Evolutionary conservation across 2,888 invertebrate species (phyloP).

Genomic region (Anticlea derivata): DNA sequence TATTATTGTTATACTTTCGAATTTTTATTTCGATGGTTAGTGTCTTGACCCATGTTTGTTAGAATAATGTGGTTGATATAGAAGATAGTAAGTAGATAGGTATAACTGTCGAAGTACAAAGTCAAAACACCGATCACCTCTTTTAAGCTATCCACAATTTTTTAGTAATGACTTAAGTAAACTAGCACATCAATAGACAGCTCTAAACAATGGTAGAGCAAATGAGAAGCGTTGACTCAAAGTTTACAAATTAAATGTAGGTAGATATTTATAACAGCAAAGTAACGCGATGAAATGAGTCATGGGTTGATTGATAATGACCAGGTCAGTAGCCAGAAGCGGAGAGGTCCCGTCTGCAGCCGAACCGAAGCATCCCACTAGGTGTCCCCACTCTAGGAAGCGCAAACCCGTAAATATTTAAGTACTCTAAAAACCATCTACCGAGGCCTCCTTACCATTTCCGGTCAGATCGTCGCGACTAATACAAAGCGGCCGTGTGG

Average conservation of each 20-base stretch:
- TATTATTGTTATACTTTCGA: slow-evolving; percentile 38
- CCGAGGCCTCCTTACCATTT: slow-evolving; percentile 34
- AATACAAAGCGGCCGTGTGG: slow-evolving; percentile 56
- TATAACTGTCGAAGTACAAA: slow-evolving; percentile 12
- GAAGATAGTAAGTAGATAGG: slow-evolving; percentile 9
- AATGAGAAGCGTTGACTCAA: slow-evolving; percentile 56
- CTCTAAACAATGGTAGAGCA: slow-evolving; percentile 54
- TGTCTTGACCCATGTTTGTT: slow-evolving; percentile 42
- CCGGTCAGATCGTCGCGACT: slow-evolving; percentile 21
- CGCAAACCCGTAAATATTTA: slow-evolving; percentile 34
- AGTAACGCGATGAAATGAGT: slow-evolving; percentile 46
- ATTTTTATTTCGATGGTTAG: slow-evolving; percentile 44
- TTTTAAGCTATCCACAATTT: slow-evolving; percentile 28
- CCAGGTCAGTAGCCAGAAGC: slow-evolving; percentile 41
- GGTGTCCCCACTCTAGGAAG: slow-evolving; percentile 28
- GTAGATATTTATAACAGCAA: slow-evolving; percentile 47
- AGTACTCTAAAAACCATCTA: slow-evolving; percentile 34
- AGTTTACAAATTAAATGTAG: slow-evolving; percentile 35
- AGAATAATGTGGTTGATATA: slow-evolving; percentile 20
- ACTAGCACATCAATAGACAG: slow-evolving; percentile 55
- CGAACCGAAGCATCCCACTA: slow-evolving; percentile 35
- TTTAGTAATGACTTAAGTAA: slow-evolving; percentile 41
- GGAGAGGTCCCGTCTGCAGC: slow-evolving; percentile 32
- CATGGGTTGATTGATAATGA: slow-evolving; percentile 45
- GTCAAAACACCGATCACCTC: slow-evolving; percentile 55